Evolutionary conservation across 2,113 vertebrate species (phyloP).

Genomic region (Bungarus multicinctus): DNA sequence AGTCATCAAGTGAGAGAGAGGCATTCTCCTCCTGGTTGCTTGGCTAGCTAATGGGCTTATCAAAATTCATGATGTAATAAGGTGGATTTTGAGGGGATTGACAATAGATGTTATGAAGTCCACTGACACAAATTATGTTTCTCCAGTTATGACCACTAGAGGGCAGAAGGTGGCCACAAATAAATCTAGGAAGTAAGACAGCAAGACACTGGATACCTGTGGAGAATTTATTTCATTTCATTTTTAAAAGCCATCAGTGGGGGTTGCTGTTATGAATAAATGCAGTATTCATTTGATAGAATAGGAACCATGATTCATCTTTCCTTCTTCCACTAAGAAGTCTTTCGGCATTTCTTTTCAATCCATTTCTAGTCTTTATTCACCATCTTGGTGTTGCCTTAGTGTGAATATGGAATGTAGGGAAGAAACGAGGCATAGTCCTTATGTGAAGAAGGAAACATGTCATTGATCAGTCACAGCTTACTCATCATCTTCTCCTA

Average conservation of each 20-base stretch:
- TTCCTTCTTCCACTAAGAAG: neutral
- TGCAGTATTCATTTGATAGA: neutral
- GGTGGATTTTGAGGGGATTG: slow-evolving; percentile 57
- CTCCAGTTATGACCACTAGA: slow-evolving; percentile 59
- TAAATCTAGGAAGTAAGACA: slow-evolving; percentile 3
- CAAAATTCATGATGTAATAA: slow-evolving; percentile 82
- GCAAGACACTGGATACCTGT: neutral
- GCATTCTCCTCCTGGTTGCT: slow-evolving; percentile 72
- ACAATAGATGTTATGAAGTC: slow-evolving; percentile 56
- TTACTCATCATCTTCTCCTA: neutral
- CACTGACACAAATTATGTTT: slow-evolving; percentile 50
- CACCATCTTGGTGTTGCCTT: neutral
- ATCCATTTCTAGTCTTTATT: neutral
- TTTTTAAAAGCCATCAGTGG: neutral
- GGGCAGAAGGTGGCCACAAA: slow-evolving; percentile 63
- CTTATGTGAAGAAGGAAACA: neutral
- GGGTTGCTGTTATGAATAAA: neutral
- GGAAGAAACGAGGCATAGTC: neutral
- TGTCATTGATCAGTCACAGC: neutral
- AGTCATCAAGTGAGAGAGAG: slow-evolving; percentile 80
- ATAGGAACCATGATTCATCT: neutral
- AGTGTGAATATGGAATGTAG: neutral
- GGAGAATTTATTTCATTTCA: neutral
- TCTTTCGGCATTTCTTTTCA: neutral
- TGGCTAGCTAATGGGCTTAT: slow-evolving; percentile 74